phyloP scores from a whole-genome alignment of 2,888 invertebrate species.

The Dicyrtoma fusca region DNA sequence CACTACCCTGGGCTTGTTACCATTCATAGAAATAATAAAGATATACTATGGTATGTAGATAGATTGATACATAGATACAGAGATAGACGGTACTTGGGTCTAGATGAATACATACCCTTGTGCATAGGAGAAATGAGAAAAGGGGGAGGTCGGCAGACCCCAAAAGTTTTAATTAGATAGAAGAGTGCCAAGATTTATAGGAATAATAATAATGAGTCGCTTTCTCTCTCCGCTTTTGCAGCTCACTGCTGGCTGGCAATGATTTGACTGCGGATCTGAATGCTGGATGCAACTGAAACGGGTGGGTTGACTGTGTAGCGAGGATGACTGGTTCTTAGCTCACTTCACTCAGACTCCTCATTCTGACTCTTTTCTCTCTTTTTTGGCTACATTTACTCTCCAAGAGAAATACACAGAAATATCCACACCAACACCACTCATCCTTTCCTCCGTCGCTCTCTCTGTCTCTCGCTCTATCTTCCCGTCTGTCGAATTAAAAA shows the following conservation, averaged over 20 bases:
- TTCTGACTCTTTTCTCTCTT: background rate
- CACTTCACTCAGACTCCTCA: slow-evolving; percentile 20
- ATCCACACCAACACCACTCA: background rate
- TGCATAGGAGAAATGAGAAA: slow-evolving; percentile 26
- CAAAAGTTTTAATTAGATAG: slow-evolving; percentile 49
- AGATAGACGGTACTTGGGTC: background rate
- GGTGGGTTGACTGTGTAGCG: too few species aligned
- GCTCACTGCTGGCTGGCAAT: slow-evolving; percentile 9
- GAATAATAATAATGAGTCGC: slow-evolving; percentile 47
- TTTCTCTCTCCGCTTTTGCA: slow-evolving; percentile 29
- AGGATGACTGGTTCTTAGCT: background rate
- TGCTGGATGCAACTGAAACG: too few species aligned
- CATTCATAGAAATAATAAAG: too few species aligned
- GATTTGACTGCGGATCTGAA: too few species aligned
- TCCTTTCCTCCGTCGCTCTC: slow-evolving; percentile 3
- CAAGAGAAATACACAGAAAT: background rate
- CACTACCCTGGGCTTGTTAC: too few species aligned
- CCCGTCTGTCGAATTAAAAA: slow-evolving; percentile 4
- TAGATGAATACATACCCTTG: background rate
- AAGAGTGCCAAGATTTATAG: slow-evolving; percentile 47
- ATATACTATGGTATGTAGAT: background rate
- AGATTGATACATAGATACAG: background rate
- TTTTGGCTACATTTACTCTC: slow-evolving; percentile 15
- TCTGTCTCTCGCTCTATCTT: slow-evolving; percentile 15
- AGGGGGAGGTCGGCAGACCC: slow-evolving; percentile 44